Conservation (phyloP, 2,113 vertebrate species). For the Scytalopus superciliaris region DNA sequence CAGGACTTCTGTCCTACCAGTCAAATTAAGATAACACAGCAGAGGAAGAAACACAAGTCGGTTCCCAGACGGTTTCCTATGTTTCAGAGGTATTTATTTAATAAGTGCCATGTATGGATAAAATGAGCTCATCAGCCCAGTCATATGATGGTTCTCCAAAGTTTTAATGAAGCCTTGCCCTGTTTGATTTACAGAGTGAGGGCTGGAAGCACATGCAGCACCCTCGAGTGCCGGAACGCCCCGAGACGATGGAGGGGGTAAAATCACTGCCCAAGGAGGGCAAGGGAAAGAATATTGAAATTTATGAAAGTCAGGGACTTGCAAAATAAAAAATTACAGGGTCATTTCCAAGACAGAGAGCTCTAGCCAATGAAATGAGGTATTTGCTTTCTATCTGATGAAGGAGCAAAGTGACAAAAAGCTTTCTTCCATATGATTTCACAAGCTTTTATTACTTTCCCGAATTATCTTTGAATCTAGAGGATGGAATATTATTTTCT, state of each 20-base stretch:
- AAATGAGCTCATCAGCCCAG: slow-evolving; percentile 56
- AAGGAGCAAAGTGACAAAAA: slow-evolving; percentile 17
- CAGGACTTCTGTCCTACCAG: slow-evolving; percentile 18
- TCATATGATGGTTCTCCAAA: slow-evolving; percentile 32
- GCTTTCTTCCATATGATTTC: slow-evolving; percentile 26
- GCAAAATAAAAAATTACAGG: neutral
- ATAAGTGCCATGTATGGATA: slow-evolving; percentile 39
- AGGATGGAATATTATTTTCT: slow-evolving; percentile 42
- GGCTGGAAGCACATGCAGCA: neutral
- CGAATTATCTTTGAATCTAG: slow-evolving; percentile 52
- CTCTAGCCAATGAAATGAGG: neutral
- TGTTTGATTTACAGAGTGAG: slow-evolving; percentile 6
- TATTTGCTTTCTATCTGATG: slow-evolving; percentile 46
- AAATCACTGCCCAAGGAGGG: neutral
- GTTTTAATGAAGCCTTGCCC: slow-evolving; percentile 43
- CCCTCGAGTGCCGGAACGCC: neutral
- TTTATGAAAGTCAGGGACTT: neutral
- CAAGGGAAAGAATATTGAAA: neutral
- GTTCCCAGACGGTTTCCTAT: slow-evolving; percentile 15
- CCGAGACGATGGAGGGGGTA: neutral
- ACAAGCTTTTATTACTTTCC: slow-evolving; percentile 49
- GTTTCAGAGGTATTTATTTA: slow-evolving; percentile 56
- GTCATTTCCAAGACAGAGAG: neutral
- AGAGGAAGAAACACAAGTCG: neutral
- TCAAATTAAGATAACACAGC: slow-evolving; percentile 26